These are phyloP conservation scores for Toxotes lorentzi DNA, from an alignment of 2,797 vertebrate genomes.

Conservation along the genomic window DNA sequence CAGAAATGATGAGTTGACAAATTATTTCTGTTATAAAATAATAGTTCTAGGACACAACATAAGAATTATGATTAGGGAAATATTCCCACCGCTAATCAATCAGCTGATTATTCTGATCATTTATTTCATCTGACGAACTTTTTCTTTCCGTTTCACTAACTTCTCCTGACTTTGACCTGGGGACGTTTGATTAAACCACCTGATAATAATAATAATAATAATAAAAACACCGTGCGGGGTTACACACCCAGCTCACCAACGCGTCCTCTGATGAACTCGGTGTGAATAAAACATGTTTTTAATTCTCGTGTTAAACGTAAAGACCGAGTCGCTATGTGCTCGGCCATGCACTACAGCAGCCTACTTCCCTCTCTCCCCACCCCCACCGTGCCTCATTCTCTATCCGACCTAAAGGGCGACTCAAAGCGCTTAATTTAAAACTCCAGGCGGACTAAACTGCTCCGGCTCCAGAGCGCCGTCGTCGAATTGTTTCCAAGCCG, in stretches of 20 bases:
- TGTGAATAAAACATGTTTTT: constrained; percentile 5
- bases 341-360: constrained; percentile 68
- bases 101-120: background rate
- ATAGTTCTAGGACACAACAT: no score
- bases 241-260: background rate
- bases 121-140: constrained; percentile 9
- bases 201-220: constrained; percentile 14
- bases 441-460: constrained; percentile 80
- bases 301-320: constrained; percentile 23
- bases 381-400: constrained; percentile 79
- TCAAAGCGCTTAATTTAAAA: constrained; percentile 91
- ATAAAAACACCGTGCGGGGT: constrained; percentile 9
- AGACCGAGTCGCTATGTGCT: constrained; percentile 70
- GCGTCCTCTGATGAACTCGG: background rate
- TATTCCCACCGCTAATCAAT: background rate
- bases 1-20: background rate
- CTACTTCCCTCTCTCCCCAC: constrained; percentile 82
- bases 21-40: background rate
- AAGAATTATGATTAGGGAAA: no score
- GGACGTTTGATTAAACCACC: constrained; percentile 53
- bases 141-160: constrained; percentile 9
- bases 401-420: constrained; percentile 74
- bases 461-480: constrained; percentile 82
- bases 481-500: constrained; percentile 64
- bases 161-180: constrained; percentile 40